Evolutionary conservation across 2,113 vertebrate species (phyloP).

Genomic region (Mugil cephalus): DNA sequence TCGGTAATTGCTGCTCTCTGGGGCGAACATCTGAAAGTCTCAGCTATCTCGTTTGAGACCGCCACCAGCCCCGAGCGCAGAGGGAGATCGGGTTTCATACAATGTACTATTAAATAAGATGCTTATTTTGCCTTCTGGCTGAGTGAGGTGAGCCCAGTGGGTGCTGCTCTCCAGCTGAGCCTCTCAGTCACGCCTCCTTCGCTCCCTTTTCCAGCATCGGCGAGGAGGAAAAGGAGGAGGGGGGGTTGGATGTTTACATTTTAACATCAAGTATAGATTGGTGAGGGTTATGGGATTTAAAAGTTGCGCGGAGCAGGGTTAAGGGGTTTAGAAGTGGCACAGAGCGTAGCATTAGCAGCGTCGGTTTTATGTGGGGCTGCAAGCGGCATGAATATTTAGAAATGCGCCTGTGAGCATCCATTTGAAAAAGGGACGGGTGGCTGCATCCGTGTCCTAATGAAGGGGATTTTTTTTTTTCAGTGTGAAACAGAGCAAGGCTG

Average conservation of each 20-base stretch:
- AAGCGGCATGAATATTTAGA: slow-evolving; percentile 66
- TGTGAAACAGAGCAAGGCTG: slow-evolving; percentile 33
- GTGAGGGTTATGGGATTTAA: slow-evolving; percentile 57
- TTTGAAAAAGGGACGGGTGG: slow-evolving; percentile 47
- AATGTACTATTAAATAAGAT: slow-evolving; percentile 38
- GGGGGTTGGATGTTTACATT: slow-evolving; percentile 49
- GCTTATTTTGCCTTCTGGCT: slow-evolving; percentile 36
- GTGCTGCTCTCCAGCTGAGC: slow-evolving; percentile 20
- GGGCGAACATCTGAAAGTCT: slow-evolving; percentile 30
- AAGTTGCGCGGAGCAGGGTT: slow-evolving; percentile 30
- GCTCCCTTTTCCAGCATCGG: slow-evolving; percentile 7
- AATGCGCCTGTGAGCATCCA: slow-evolving; percentile 59
- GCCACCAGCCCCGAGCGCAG: neutral
- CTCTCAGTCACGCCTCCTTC: slow-evolving; percentile 13
- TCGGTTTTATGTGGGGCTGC: slow-evolving; percentile 30
- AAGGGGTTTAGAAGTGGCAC: slow-evolving; percentile 34
- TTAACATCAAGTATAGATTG: slow-evolving; percentile 49
- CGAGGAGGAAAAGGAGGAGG: neutral
- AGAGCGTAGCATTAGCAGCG: neutral
- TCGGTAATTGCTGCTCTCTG: slow-evolving; percentile 45
- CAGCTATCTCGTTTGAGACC: slow-evolving; percentile 20
- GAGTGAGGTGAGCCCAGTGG: slow-evolving; percentile 4
- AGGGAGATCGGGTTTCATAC: slow-evolving; percentile 39
- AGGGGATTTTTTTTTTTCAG: slow-evolving; percentile 24
- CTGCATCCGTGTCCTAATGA: slow-evolving; percentile 34